Conservation (phyloP, 2,888 invertebrate species). For the Gari tellinella region DNA sequence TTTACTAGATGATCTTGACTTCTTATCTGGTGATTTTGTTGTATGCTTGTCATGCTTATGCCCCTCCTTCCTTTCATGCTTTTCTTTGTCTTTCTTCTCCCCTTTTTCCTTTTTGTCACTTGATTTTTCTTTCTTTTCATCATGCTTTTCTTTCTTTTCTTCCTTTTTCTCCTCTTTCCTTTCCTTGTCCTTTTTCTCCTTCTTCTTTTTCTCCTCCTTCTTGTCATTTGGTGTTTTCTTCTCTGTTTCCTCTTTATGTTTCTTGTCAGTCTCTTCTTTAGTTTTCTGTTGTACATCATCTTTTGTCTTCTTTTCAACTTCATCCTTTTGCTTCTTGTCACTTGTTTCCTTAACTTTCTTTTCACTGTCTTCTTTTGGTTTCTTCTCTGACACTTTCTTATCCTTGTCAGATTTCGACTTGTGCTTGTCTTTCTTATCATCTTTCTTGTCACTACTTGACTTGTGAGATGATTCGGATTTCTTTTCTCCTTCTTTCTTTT, state of each 20-base stretch:
- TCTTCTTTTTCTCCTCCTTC: constrained; percentile 41
- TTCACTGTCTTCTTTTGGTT: constrained; percentile 35
- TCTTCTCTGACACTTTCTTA: constrained; percentile 51
- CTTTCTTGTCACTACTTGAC: constrained; percentile 50
- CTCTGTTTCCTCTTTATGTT: constrained; percentile 32
- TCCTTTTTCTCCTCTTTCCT: constrained; percentile 38
- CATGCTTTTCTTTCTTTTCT: constrained; percentile 65
- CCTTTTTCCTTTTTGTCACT: constrained; percentile 29
- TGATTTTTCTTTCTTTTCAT: constrained; percentile 47
- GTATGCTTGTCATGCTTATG: constrained; percentile 57
- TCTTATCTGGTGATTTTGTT: constrained; percentile 57
- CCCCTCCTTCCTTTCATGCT: constrained; percentile 49
- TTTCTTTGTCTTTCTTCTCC: constrained; percentile 41
- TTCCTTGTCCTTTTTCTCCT: constrained; percentile 46
- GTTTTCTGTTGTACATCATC: constrained; percentile 32
- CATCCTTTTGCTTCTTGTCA: constrained; percentile 29
- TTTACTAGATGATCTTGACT: constrained; percentile 43
- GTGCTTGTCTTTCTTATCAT: constrained; percentile 51
- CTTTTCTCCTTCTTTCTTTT: constrained; percentile 70
- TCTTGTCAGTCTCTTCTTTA: constrained; percentile 28
- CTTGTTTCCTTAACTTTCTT: constrained; percentile 40
- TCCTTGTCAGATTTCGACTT: constrained; percentile 57
- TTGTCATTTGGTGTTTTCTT: constrained; percentile 34
- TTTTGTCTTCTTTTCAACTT: constrained; percentile 36
- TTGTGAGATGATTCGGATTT: constrained; percentile 55